Evolutionary conservation across 23 tunicate species (phyloP).

Genomic region (Aplidium turbinatum): DNA sequence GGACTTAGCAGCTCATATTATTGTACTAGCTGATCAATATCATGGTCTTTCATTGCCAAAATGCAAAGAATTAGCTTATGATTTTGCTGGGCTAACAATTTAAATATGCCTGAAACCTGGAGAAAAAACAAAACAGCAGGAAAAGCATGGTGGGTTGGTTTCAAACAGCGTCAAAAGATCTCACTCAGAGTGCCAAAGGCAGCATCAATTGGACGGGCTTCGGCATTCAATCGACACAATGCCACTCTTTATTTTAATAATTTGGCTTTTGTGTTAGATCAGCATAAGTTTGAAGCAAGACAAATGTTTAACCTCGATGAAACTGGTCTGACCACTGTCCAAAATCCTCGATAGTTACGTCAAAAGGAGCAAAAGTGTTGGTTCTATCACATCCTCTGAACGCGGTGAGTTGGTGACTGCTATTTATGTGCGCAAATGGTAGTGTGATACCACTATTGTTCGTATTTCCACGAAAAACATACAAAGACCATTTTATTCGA

Average conservation of each 20-base stretch:
- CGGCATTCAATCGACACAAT: slow-evolving; percentile 11
- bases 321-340: slow-evolving; percentile 19
- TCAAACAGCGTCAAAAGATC: neutral
- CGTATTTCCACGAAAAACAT: slow-evolving; percentile 15
- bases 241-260: slow-evolving; percentile 17
- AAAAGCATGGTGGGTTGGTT: no score
- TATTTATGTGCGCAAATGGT: slow-evolving; percentile 7
- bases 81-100: slow-evolving; percentile 12
- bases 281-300: slow-evolving; percentile 20
- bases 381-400: slow-evolving; percentile 16
- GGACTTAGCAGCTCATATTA: slow-evolving; percentile 9
- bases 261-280: slow-evolving; percentile 12
- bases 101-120: slow-evolving; percentile 7
- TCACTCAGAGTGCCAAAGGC: slow-evolving; percentile 12
- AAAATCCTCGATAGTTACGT: slow-evolving; percentile 1
- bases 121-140: slow-evolving; percentile 4
- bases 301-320: slow-evolving; percentile 27
- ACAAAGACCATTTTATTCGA: slow-evolving; percentile 8
- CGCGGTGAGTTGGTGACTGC: slow-evolving; percentile 20
- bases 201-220: slow-evolving; percentile 15
- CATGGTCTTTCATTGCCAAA: no score
- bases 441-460: slow-evolving; percentile 12
- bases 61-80: no score
- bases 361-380: slow-evolving; percentile 23
- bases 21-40: slow-evolving; percentile 4